Conservation (phyloP, 2,797 vertebrate species). For the Pangasius sanitwongsei region DNA sequence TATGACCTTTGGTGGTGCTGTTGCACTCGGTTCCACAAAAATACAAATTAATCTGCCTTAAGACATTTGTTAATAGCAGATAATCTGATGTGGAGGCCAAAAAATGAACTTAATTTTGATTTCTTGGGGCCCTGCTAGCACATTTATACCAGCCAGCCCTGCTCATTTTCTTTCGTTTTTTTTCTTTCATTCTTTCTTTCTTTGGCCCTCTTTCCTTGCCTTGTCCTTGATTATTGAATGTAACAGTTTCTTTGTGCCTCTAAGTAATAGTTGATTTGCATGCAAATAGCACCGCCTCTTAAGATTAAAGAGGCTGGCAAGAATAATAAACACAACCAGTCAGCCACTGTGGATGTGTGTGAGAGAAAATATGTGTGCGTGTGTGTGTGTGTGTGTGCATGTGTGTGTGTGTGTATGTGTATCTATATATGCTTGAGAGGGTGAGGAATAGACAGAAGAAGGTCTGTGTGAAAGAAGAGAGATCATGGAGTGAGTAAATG, state of each 20-base stretch:
- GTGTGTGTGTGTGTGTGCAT: not conserved
- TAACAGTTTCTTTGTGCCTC: conserved; percentile 73
- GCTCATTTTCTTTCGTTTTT: conserved; percentile 1
- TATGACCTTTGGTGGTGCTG: not conserved
- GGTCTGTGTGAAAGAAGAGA: conserved; percentile 51
- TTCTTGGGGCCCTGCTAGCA: not conserved
- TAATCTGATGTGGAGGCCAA: not conserved
- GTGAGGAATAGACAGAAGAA: conserved; percentile 62
- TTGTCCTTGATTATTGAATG: conserved; percentile 81
- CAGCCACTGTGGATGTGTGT: conserved; percentile 33
- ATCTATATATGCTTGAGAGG: not conserved
- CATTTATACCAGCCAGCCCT: not conserved
- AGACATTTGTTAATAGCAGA: not conserved
- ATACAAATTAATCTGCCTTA: not conserved
- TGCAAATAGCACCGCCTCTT: conserved; percentile 78
- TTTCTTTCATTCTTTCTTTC: conserved; percentile 23
- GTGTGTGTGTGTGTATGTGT: not conserved
- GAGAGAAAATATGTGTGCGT: not conserved
- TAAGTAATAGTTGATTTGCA: conserved; percentile 81
- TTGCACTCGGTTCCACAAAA: not conserved
- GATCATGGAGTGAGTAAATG: conserved; percentile 19
- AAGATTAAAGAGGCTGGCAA: conserved; percentile 72
- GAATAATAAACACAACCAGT: conserved; percentile 42
- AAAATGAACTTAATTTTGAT: conserved; percentile 6
- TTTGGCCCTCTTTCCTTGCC: conserved; percentile 62